These are phyloP conservation scores for Paelopatides confundens DNA, from an alignment of 53 echinoderm and acorn worm species.

Conservation along the genomic window DNA sequence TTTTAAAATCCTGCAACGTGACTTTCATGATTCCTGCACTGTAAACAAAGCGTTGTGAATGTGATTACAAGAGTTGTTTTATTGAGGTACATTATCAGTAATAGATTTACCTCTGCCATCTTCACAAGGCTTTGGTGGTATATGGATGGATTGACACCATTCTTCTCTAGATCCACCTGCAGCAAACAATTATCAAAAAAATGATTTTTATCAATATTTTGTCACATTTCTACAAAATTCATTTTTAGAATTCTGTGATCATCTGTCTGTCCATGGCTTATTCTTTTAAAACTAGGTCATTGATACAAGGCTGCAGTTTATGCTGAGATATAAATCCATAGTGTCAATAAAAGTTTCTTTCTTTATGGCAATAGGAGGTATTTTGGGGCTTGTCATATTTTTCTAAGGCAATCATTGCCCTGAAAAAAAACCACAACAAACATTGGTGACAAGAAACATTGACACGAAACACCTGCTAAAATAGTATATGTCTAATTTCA, in stretches of 20 bases:
- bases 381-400: background rate
- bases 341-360: background rate
- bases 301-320: background rate
- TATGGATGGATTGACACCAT: slow-evolving; percentile 70
- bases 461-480: slow-evolving; percentile 15
- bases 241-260: no score
- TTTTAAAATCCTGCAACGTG: background rate
- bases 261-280: no score
- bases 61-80: background rate
- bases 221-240: no score
- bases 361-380: background rate
- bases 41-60: background rate
- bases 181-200: background rate
- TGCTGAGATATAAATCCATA: background rate
- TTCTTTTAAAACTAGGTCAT: background rate
- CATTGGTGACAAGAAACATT: background rate
- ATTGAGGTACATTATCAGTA: background rate
- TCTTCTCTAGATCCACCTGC: slow-evolving; percentile 71
- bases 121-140: slow-evolving; percentile 88
- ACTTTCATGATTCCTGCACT: background rate
- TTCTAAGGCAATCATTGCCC: background rate
- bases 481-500: background rate
- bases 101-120: slow-evolving; percentile 81
- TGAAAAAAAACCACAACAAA: background rate
- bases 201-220: no score